Conservation (phyloP, 2,888 invertebrate species). For the Xestia rhomboidea region DNA sequence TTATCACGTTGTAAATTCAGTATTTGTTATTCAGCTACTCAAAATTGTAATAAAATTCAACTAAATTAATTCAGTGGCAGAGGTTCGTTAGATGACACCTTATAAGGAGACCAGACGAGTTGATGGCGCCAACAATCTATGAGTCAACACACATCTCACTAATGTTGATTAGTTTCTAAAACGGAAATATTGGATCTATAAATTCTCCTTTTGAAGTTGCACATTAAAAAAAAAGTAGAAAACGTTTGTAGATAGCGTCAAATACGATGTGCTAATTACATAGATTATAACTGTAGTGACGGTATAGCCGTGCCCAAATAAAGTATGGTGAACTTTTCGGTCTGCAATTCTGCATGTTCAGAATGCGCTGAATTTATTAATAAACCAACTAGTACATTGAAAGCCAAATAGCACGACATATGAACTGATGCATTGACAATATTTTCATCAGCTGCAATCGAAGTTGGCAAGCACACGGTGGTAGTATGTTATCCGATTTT, state of each 20-base stretch:
- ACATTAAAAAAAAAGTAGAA: constrained; percentile 15
- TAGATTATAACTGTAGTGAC: constrained; percentile 26
- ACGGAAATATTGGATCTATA: constrained; percentile 58
- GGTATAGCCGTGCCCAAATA: constrained; percentile 65
- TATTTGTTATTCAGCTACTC: constrained; percentile 54
- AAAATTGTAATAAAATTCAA: constrained; percentile 68
- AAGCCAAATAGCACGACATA: constrained; percentile 48
- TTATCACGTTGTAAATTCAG: constrained; percentile 42
- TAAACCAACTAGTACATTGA: constrained; percentile 66
- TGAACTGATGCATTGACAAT: constrained; percentile 61
- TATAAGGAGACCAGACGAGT: constrained; percentile 74
- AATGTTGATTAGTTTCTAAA: constrained; percentile 70
- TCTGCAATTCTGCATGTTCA: constrained; percentile 59
- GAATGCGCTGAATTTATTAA: constrained; percentile 59
- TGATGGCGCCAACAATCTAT: constrained; percentile 81
- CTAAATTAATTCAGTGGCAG: constrained; percentile 65
- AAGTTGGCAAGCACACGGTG: constrained; percentile 68
- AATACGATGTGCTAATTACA: constrained; percentile 18
- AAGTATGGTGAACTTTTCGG: constrained; percentile 67
- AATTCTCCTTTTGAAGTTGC: constrained; percentile 47
- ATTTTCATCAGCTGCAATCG: constrained; percentile 69
- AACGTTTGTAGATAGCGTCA: constrained; percentile 22
- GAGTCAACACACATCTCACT: constrained; percentile 70
- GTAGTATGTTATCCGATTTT: constrained; percentile 71
- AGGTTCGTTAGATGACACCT: constrained; percentile 72